A percentile compares a stretch with the other conserved stretches of the same genome.
phyloP scores from a whole-genome alignment of 2,113 vertebrate genomes.

The Dermatemys mawii region DNA sequence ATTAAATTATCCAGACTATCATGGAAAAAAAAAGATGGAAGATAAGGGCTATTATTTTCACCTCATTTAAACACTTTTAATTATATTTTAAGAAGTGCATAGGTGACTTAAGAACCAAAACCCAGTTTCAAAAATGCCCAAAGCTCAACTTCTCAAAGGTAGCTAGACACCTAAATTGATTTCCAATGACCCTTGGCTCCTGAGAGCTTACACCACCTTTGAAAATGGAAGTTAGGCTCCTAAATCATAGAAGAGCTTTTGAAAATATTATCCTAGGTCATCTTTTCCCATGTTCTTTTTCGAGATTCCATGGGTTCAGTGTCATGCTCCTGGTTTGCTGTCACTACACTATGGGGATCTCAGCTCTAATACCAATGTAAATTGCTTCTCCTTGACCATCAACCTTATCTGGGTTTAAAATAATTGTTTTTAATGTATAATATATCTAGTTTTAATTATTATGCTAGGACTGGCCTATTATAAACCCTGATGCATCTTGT shows the following conservation, averaged over 20 bases:
- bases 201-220: background rate
- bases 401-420: background rate
- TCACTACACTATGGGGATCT: background rate
- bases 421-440: background rate
- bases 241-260: background rate
- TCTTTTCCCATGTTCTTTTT: background rate
- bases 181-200: background rate
- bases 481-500: constrained; percentile 3
- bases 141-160: too few species aligned
- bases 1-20: background rate
- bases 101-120: background rate
- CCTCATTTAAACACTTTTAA: background rate
- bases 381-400: background rate
- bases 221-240: background rate
- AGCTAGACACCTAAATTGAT: background rate
- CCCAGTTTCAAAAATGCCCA: background rate
- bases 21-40: background rate
- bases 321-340: background rate
- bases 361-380: background rate
- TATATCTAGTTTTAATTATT: background rate
- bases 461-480: background rate
- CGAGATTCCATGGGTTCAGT: background rate
- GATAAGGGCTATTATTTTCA: constrained; percentile 9
- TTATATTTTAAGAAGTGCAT: constrained; percentile 7
- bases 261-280: background rate